These are phyloP conservation scores for Falco peregrinus DNA, from an alignment of 2,797 vertebrate genomes.

Conservation along the genomic window DNA sequence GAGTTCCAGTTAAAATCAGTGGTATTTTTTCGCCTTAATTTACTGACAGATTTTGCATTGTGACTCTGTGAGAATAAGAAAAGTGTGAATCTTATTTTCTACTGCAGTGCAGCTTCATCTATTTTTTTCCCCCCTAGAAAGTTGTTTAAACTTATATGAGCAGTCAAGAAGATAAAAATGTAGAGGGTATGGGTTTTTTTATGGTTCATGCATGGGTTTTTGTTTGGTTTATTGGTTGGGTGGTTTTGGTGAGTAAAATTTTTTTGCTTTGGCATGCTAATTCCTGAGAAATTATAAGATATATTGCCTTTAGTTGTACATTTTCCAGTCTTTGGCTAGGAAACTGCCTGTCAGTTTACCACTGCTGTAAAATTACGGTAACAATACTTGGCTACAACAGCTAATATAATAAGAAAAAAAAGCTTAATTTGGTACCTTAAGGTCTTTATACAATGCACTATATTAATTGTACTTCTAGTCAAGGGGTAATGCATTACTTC, in stretches of 20 bases:
- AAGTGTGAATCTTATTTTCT: neutral
- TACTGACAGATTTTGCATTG: neutral
- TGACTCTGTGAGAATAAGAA: neutral
- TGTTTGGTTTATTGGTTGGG: neutral
- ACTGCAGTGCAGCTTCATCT: neutral
- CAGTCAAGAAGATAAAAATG: neutral
- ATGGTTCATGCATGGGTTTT: rapidly evolving
- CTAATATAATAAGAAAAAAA: neutral
- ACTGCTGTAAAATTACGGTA: neutral
- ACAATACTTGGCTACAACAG: neutral
- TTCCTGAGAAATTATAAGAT: neutral
- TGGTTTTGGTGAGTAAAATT: neutral
- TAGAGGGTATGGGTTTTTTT: neutral
- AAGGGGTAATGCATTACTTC: neutral
- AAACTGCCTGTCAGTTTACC: neutral
- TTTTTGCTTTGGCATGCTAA: neutral
- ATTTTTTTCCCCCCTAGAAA: neutral
- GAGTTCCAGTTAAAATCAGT: neutral
- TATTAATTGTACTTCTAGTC: neutral
- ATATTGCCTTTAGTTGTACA: too few species aligned
- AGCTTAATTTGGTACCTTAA: neutral
- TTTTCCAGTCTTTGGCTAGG: neutral
- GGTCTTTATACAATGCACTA: neutral
- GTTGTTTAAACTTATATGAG: neutral
- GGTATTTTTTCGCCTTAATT: neutral